phyloP scores from a whole-genome alignment of 2,888 invertebrate genomes.

The Macaria liturata region DNA sequence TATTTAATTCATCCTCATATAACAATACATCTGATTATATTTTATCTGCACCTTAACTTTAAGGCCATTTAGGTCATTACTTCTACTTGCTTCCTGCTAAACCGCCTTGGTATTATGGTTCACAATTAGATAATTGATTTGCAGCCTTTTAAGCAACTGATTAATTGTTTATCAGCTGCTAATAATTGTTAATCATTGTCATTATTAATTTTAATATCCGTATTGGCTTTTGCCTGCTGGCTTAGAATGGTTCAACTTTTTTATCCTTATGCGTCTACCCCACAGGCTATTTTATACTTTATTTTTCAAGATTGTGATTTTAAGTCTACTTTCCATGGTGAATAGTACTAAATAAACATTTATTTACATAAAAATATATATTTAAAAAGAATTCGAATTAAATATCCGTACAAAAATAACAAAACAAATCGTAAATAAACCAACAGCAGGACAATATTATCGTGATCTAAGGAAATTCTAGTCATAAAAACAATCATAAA shows the following conservation, averaged over 20 bases:
- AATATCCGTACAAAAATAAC: neutral
- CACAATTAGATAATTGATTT: constrained; percentile 19
- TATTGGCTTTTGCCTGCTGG: neutral
- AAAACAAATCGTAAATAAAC: neutral
- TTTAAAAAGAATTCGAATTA: neutral
- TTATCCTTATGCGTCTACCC: neutral
- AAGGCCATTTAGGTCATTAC: constrained; percentile 15
- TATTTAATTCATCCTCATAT: too few species aligned
- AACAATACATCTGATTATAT: constrained; percentile 2
- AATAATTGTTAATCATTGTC: constrained; percentile 3
- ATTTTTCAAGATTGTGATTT: too few species aligned
- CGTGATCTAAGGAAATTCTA: neutral
- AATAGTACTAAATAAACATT: too few species aligned
- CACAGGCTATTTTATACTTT: too few species aligned
- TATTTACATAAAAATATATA: neutral
- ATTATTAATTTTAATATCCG: constrained; percentile 5
- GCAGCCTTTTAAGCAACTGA: constrained; percentile 14
- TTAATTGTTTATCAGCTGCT: constrained; percentile 3
- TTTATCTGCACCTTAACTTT: constrained; percentile 1
- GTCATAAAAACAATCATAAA: constrained; percentile 5
- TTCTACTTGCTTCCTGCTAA: constrained; percentile 12
- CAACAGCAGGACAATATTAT: neutral
- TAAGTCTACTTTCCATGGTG: too few species aligned
- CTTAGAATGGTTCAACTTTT: neutral
- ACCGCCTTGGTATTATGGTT: constrained; percentile 20